Conservation (phyloP, 2,888 invertebrate genomes). For the Scaptomyza polygonia region DNA sequence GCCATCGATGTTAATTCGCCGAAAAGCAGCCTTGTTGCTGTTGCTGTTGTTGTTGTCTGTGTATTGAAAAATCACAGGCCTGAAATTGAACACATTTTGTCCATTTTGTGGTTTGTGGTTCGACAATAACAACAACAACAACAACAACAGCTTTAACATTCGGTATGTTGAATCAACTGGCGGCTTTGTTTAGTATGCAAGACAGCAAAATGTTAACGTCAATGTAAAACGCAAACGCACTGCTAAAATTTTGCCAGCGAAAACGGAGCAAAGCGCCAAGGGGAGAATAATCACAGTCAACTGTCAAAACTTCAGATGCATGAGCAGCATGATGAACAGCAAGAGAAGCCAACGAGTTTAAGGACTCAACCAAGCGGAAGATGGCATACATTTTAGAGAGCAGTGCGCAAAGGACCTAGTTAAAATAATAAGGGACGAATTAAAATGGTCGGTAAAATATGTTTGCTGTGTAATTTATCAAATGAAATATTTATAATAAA, state of each 20-base stretch:
- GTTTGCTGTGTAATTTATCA: too few relatives aligned
- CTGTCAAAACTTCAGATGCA: constrained; percentile 76
- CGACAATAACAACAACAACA: constrained; percentile 37
- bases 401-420: not conserved
- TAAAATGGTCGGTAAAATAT: not conserved
- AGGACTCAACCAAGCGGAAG: constrained; percentile 14
- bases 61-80: constrained; percentile 78
- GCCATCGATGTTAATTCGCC: constrained; percentile 74
- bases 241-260: constrained; percentile 56
- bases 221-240: constrained; percentile 73
- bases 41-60: constrained; percentile 35
- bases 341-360: constrained; percentile 2
- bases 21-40: constrained; percentile 51
- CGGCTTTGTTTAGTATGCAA: constrained; percentile 72
- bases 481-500: too few relatives aligned
- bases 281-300: constrained; percentile 69
- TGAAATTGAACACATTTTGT: constrained; percentile 79
- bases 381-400: not conserved
- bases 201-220: constrained; percentile 73
- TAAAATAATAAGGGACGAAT: not conserved
- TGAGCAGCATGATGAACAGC: constrained; percentile 67
- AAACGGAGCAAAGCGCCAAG: not conserved
- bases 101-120: constrained; percentile 72
- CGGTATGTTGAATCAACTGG: constrained; percentile 41
- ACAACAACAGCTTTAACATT: constrained; percentile 38